These are phyloP conservation scores for Porites lobata DNA, from an alignment of 92 coral and sea anemone genomes.

Conservation along the genomic window DNA sequence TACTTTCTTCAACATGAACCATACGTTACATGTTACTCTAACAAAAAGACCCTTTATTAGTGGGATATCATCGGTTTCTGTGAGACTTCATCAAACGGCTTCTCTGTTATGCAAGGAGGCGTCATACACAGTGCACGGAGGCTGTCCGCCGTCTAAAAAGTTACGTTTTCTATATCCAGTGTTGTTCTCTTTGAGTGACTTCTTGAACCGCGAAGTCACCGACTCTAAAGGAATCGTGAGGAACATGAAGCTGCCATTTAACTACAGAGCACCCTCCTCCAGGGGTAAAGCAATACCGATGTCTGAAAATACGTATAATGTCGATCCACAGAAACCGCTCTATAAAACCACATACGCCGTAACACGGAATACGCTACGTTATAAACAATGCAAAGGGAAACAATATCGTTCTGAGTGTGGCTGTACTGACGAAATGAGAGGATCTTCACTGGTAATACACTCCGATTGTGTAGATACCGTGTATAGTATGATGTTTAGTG, in stretches of 20 bases:
- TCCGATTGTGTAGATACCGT: conserved; percentile 94
- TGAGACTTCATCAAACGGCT: conserved; percentile 66
- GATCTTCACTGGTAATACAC: conserved; percentile 80
- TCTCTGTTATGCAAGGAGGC: conserved; percentile 86
- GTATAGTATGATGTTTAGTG: conserved; percentile 83
- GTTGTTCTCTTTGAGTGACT: conserved; percentile 58
- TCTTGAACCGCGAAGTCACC: conserved; percentile 62
- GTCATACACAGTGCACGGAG: conserved; percentile 83
- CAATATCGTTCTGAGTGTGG: conserved; percentile 82
- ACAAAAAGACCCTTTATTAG: conserved; percentile 80
- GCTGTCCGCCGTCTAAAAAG: conserved; percentile 92
- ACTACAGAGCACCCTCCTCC: conserved; percentile 96
- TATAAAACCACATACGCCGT: conserved; percentile 84
- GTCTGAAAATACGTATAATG: conserved; percentile 91
- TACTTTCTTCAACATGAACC: conserved; percentile 59
- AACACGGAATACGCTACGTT: conserved; percentile 83
- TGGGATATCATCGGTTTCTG: conserved; percentile 82
- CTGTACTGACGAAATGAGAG: conserved; percentile 77
- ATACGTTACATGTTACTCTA: conserved; percentile 65
- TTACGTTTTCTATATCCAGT: conserved; percentile 83
- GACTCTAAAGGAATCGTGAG: conserved; percentile 83
- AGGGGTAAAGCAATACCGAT: conserved; percentile 97
- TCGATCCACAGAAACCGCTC: conserved; percentile 89
- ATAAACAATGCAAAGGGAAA: conserved; percentile 90
- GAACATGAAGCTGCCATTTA: conserved; percentile 80